Percentiles rank a stretch among this genome's conserved stretches.
Conservation (phyloP, 2,797 vertebrate genomes). For the Pelobates cultripes region DNA sequence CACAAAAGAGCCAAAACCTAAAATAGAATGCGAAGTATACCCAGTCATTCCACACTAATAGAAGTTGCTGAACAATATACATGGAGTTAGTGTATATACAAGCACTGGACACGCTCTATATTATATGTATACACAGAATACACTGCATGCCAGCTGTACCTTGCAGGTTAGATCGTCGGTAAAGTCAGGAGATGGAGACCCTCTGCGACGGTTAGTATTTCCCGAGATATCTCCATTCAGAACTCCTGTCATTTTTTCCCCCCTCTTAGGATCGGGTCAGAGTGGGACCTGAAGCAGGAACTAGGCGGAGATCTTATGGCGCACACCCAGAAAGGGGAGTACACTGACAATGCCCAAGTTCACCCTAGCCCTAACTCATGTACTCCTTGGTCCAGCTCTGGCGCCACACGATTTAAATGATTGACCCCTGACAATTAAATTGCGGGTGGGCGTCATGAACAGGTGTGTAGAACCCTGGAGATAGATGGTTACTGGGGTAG, state of each 20-base stretch:
- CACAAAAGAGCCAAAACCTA: not conserved
- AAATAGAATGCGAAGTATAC: not conserved
- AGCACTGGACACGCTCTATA: not conserved
- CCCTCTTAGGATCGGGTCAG: not conserved
- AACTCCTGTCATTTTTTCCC: not conserved
- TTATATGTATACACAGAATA: not conserved
- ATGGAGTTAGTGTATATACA: not conserved
- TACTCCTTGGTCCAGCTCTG: too few relatives aligned
- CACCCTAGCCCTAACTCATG: too few relatives aligned
- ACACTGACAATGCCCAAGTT: too few relatives aligned
- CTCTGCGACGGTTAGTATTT: not conserved
- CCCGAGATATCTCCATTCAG: not conserved
- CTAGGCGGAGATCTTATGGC: slow-evolving; percentile 16
- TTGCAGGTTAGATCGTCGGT: slow-evolving; percentile 22
- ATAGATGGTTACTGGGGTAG: too few relatives aligned
- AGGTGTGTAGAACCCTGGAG: too few relatives aligned
- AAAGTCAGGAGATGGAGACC: not conserved
- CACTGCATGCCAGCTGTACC: slow-evolving; percentile 7
- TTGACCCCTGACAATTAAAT: too few relatives aligned
- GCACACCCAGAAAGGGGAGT: too few relatives aligned
- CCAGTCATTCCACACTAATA: not conserved
- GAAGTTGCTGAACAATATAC: not conserved
- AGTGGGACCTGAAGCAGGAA: slow-evolving; percentile 33
- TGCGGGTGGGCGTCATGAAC: too few relatives aligned
- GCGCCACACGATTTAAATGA: too few relatives aligned